phyloP scores from a whole-genome alignment of 2,888 invertebrate species.

The Cotesia congregata region DNA sequence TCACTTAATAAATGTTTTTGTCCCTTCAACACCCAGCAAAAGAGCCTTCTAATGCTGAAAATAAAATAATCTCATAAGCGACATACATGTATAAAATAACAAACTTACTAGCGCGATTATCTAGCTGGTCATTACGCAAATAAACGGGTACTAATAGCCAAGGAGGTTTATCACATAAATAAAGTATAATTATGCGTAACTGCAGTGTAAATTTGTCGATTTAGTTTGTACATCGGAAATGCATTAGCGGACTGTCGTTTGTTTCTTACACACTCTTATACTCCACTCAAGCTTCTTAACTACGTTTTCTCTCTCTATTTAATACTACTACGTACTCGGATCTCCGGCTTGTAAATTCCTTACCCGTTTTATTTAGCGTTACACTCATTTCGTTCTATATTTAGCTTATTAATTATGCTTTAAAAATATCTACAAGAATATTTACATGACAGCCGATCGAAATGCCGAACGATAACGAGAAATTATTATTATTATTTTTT shows the following conservation, averaged over 20 bases:
- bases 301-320: no score
- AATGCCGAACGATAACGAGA: not conserved
- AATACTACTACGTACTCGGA: not conserved
- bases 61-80: no score
- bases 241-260: not conserved
- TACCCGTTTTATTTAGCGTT: not conserved
- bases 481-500: not conserved
- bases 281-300: no score
- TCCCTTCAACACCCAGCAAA: no score
- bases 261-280: not conserved
- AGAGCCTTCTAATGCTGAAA: no score
- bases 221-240: slow-evolving; percentile 1
- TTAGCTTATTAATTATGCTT: not conserved
- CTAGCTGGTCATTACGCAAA: not conserved
- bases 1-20: no score
- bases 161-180: not conserved
- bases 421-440: not conserved
- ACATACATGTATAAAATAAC: not conserved
- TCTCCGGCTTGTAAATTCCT: not conserved
- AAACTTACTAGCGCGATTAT: not conserved
- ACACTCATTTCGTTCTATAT: not conserved
- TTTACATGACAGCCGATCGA: not conserved
- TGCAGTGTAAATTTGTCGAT: not conserved
- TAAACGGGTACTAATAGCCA: not conserved
- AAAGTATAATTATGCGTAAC: not conserved